phyloP scores from a whole-genome alignment of 2,113 vertebrate species.

The Pelusios castaneus region DNA sequence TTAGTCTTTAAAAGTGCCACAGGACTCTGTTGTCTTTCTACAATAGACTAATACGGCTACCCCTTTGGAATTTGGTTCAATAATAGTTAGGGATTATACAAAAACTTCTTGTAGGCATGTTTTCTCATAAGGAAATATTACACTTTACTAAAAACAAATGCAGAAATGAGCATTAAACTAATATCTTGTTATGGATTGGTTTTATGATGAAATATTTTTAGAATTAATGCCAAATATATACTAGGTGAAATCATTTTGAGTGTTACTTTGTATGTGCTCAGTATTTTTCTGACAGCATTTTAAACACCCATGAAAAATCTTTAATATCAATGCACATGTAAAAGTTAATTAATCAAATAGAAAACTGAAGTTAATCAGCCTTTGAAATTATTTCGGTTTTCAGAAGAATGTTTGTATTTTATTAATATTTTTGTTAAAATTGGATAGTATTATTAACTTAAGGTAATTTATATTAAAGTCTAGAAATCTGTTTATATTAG shows the following conservation, averaged over 20 bases:
- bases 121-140: not conserved
- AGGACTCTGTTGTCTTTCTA: no score
- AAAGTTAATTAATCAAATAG: not conserved
- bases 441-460: not conserved
- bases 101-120: not conserved
- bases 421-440: not conserved
- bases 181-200: no score
- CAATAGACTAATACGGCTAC: no score
- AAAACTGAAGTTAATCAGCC: no score
- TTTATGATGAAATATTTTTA: no score
- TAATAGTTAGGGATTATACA: not conserved
- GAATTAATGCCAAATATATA: no score
- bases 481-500: not conserved
- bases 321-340: not conserved
- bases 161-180: no score
- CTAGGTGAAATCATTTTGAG: not conserved
- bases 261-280: not conserved
- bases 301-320: not conserved
- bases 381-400: not conserved
- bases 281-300: not conserved
- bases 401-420: not conserved
- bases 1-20: no score
- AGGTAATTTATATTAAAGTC: not conserved
- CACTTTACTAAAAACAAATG: no score
- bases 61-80: no score